A percentile compares a stretch with the other conserved stretches of the same genome.
Conservation (phyloP, 1,140 invertebrate genomes). For the Calosoma granatense region DNA sequence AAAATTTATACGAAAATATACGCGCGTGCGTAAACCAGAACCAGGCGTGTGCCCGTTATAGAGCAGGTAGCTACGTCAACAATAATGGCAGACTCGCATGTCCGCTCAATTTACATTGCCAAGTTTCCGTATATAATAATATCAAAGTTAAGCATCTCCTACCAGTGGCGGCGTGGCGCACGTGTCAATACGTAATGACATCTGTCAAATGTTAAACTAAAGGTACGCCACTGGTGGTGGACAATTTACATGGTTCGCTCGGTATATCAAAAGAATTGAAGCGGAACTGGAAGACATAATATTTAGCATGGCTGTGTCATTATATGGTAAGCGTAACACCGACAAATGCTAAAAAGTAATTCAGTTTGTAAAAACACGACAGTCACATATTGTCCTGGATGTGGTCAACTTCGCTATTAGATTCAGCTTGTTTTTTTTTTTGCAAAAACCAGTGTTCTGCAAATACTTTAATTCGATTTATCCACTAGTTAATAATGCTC, state of each 20-base stretch:
- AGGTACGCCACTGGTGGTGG: slow-evolving; percentile 16
- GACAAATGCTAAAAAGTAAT: neutral
- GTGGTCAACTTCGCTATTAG: neutral
- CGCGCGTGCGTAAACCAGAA: neutral
- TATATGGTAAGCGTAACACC: neutral
- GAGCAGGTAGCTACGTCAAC: neutral
- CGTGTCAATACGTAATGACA: neutral
- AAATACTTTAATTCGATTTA: neutral
- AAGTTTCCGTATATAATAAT: slow-evolving; percentile 4
- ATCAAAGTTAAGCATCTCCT: neutral
- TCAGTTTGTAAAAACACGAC: neutral
- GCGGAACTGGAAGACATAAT: slow-evolving; percentile 25
- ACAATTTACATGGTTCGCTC: slow-evolving; percentile 21
- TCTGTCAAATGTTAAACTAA: neutral
- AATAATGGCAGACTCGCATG: slow-evolving; percentile 4
- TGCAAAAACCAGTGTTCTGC: neutral
- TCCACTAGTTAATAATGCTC: neutral
- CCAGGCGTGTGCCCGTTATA: neutral
- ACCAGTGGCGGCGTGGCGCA: neutral
- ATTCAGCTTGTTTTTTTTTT: slow-evolving; percentile 6
- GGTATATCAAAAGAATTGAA: slow-evolving; percentile 24
- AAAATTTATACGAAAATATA: neutral
- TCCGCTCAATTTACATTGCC: slow-evolving; percentile 4
- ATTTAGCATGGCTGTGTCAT: slow-evolving; percentile 22
- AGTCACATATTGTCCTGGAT: neutral